Conservation (phyloP, 2,113 vertebrate species). For the Steatornis caripensis region DNA sequence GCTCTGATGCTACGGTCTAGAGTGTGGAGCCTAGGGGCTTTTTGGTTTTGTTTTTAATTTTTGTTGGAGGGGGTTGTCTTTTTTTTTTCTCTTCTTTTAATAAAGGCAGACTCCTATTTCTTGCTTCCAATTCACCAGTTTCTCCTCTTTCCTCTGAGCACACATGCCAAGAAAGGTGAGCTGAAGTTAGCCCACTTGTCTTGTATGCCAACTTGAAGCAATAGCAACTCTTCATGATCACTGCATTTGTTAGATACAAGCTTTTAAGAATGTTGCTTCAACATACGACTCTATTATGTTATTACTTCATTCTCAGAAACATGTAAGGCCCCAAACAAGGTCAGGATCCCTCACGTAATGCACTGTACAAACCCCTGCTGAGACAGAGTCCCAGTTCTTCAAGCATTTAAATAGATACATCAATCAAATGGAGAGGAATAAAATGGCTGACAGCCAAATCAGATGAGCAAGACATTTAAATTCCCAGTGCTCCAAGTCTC, state of each 20-base stretch:
- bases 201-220: not conserved
- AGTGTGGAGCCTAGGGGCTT: not conserved
- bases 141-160: not conserved
- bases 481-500: not conserved
- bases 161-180: not conserved
- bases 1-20: not conserved
- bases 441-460: not conserved
- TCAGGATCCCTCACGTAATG: not conserved
- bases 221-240: not conserved
- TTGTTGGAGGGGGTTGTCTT: not conserved
- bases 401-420: conserved; percentile 15
- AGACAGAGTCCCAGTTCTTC: not conserved
- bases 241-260: not conserved
- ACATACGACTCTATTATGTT: not conserved
- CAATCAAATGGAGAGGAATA: not conserved
- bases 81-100: not conserved
- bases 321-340: not conserved
- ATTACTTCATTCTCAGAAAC: not conserved
- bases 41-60: not conserved
- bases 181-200: not conserved
- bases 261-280: not conserved
- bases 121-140: not conserved
- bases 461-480: not conserved
- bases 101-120: not conserved
- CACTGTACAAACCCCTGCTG: not conserved